Conservation (phyloP, 2,797 vertebrate species). For the Oophaga sylvatica region DNA sequence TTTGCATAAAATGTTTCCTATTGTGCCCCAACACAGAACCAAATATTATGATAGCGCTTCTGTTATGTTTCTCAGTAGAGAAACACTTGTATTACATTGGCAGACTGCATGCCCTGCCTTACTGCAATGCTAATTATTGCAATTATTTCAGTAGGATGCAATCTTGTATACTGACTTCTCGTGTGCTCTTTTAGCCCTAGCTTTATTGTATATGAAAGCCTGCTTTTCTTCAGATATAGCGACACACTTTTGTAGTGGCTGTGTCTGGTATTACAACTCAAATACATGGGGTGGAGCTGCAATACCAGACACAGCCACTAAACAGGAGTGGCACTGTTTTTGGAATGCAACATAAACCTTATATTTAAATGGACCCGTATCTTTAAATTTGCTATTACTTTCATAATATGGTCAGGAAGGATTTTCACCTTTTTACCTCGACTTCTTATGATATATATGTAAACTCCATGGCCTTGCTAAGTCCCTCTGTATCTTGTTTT, state of each 20-base stretch:
- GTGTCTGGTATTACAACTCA: not conserved
- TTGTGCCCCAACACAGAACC: not conserved
- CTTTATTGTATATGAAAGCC: not conserved
- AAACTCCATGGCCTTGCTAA: conserved; percentile 24
- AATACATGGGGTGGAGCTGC: not conserved
- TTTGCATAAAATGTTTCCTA: not conserved
- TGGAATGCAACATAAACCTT: not conserved
- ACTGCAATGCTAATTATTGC: not conserved
- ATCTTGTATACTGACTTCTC: not conserved
- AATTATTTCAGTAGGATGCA: not conserved
- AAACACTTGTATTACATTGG: not conserved
- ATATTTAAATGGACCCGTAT: not conserved
- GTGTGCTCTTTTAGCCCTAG: not conserved
- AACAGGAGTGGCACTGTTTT: not conserved
- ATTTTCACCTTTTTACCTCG: not conserved
- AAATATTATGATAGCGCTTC: not conserved
- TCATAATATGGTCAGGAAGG: not conserved
- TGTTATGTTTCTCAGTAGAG: not conserved
- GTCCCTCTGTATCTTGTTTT: conserved; percentile 27
- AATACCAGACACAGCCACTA: not conserved
- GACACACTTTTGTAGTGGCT: not conserved
- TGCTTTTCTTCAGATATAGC: not conserved
- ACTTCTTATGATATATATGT: not conserved
- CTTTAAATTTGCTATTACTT: not conserved
- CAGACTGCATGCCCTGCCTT: not conserved